A percentile compares a stretch with the other conserved stretches of the same genome.
Evolutionary conservation across 2,797 vertebrate species (phyloP).

Genomic region (Natrix natrix): DNA sequence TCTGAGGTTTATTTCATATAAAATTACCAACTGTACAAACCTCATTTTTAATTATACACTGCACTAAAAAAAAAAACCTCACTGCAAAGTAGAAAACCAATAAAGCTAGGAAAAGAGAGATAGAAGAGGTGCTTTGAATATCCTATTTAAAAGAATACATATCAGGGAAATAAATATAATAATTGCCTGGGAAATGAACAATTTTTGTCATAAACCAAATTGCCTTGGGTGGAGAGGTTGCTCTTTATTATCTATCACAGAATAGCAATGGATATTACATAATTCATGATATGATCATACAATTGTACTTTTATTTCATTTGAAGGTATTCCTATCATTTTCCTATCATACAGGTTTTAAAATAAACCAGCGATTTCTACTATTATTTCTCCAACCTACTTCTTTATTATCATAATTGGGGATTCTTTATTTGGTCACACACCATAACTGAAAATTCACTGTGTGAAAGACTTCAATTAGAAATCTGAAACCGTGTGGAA

Average conservation of each 20-base stretch:
- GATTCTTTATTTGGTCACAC: neutral
- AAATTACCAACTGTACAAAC: neutral
- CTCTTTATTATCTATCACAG: neutral
- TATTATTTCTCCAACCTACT: neutral
- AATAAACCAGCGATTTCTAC: neutral
- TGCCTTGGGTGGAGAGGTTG: neutral
- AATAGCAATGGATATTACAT: neutral
- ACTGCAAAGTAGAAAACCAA: neutral
- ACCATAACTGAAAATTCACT: neutral
- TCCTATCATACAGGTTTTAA: neutral
- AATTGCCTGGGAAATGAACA: neutral
- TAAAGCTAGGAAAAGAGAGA: neutral
- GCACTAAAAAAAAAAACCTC: neutral
- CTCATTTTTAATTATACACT: neutral
- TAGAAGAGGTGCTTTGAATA: neutral
- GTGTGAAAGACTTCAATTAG: neutral
- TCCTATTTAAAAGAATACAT: neutral
- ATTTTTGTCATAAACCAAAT: neutral
- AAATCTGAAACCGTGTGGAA: neutral
- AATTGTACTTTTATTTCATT: neutral
- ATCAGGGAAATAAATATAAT: neutral
- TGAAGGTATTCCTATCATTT: neutral
- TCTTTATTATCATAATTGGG: neutral
- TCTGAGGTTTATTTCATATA: neutral
- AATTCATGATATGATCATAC: neutral